Percentiles rank a stretch among this genome's conserved stretches.
Evolutionary conservation across 1,140 invertebrate species (phyloP).

Genomic region (Holotrichia oblita): DNA sequence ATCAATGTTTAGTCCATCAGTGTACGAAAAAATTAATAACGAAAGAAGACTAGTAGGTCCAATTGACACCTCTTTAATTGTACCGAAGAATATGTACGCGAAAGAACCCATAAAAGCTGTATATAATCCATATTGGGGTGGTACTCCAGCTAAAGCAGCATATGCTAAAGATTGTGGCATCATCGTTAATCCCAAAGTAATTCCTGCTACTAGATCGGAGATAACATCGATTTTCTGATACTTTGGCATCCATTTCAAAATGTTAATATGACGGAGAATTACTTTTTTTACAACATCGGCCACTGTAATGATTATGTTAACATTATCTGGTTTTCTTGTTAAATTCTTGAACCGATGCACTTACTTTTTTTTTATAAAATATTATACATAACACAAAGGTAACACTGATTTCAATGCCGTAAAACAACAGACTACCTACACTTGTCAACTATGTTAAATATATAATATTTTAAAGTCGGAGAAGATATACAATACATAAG

Average conservation of each 20-base stretch:
- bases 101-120: constrained; percentile 93
- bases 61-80: constrained; percentile 90
- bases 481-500: too few species aligned
- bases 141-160: constrained; percentile 76
- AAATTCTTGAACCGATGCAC: too few species aligned
- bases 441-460: too few species aligned
- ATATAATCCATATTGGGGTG: constrained; percentile 87
- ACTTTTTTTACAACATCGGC: neutral
- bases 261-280: constrained; percentile 48
- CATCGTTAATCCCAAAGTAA: constrained; percentile 83
- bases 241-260: constrained; percentile 69
- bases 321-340: too few species aligned
- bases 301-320: neutral
- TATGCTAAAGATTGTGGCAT: constrained; percentile 84
- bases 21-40: constrained; percentile 79
- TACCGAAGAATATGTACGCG: constrained; percentile 88
- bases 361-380: too few species aligned
- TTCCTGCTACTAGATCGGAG: constrained; percentile 83
- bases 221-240: constrained; percentile 72
- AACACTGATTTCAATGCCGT: too few species aligned
- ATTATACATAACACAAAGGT: too few species aligned
- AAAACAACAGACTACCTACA: too few species aligned
- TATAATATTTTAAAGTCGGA: too few species aligned
- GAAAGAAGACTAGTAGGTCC: constrained; percentile 89
- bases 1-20: constrained; percentile 73